A percentile compares a stretch with the other conserved stretches of the same genome.
Conservation (phyloP, 37 sponge, comb jelly and placozoan species). For the Agelas oroides region DNA sequence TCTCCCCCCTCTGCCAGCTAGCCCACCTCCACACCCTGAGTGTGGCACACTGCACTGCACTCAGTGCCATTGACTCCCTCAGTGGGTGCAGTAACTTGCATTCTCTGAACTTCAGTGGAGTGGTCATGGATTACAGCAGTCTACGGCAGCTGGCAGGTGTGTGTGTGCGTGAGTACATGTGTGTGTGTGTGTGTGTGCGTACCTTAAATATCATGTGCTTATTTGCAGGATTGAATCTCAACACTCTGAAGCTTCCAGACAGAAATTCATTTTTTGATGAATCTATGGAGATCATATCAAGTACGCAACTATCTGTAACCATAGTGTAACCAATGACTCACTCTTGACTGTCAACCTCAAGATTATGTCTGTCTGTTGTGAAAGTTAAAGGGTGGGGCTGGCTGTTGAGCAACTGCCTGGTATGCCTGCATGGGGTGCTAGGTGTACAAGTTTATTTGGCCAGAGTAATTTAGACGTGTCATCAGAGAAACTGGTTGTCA, state of each 20-base stretch:
- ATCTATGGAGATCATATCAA: conserved; percentile 28
- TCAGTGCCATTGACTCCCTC: conserved; percentile 16
- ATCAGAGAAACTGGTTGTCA: too few species aligned
- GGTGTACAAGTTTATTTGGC: too few species aligned
- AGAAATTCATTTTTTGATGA: conserved; percentile 43
- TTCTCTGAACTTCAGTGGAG: conserved; percentile 27
- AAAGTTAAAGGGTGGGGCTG: too few species aligned
- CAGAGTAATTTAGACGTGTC: too few species aligned
- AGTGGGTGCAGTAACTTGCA: conserved; percentile 8
- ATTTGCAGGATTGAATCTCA: conserved; percentile 32
- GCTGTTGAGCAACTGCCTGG: too few species aligned
- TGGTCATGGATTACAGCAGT: not conserved
- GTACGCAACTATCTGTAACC: conserved; percentile 10
- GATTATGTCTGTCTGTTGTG: too few species aligned
- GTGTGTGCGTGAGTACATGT: too few species aligned
- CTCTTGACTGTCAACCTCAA: too few species aligned
- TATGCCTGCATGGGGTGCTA: too few species aligned
- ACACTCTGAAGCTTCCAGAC: conserved; percentile 52
- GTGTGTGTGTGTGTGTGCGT: not conserved
- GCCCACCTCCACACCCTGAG: conserved; percentile 33
- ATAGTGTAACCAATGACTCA: too few species aligned
- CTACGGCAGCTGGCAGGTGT: conserved; percentile 26
- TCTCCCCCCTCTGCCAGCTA: conserved; percentile 20
- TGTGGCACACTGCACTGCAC: conserved; percentile 37
- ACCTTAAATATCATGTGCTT: not conserved